Conservation (phyloP, 2,113 vertebrate species). For the Myodes glareolus region DNA sequence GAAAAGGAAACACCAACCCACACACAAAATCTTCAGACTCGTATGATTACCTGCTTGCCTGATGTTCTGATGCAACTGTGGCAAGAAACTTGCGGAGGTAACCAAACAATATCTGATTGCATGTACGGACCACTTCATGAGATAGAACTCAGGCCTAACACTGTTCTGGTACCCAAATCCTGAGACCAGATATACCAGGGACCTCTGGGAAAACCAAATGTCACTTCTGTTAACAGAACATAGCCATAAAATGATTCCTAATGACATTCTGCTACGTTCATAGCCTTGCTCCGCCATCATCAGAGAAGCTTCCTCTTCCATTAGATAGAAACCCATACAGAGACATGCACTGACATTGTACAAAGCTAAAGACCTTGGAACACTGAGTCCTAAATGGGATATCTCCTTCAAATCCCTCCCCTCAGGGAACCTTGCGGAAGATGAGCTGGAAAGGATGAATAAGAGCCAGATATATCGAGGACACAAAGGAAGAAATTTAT, state of each 20-base stretch:
- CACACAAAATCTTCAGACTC: neutral
- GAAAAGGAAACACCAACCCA: neutral
- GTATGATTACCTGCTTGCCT: neutral
- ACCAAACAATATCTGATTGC: neutral
- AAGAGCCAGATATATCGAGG: neutral
- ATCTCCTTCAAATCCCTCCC: neutral
- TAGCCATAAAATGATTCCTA: neutral
- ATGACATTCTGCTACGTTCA: neutral
- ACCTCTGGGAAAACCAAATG: neutral
- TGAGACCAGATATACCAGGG: neutral
- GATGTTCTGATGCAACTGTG: neutral
- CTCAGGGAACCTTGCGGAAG: accelerated
- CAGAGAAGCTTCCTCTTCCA: neutral
- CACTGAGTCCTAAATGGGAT: neutral
- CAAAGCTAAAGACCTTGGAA: neutral
- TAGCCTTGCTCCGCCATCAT: neutral
- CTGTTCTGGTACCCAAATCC: neutral
- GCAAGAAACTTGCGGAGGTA: neutral
- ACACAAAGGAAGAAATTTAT: neutral
- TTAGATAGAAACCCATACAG: neutral
- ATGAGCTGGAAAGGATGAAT: neutral
- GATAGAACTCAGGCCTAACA: neutral
- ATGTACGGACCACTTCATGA: neutral
- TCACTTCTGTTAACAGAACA: neutral
- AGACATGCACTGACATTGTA: neutral